Percentiles rank a stretch among this genome's conserved stretches.
Evolutionary conservation across 2,888 invertebrate species (phyloP).

Genomic region (Tryphoninae sp.): DNA sequence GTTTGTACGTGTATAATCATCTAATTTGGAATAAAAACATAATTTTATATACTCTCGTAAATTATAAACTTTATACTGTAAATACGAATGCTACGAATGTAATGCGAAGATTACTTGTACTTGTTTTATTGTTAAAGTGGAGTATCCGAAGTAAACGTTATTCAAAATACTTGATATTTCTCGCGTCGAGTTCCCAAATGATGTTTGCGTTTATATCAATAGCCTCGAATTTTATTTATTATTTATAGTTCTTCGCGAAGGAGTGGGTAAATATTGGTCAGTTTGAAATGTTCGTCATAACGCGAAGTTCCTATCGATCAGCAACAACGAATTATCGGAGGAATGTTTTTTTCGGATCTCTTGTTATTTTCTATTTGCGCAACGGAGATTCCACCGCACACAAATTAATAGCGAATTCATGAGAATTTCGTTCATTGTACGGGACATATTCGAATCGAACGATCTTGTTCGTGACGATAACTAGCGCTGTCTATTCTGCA

Average conservation of each 20-base stretch:
- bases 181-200: neutral
- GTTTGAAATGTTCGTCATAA: neutral
- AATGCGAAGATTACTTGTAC: conserved; percentile 68
- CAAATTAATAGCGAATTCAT: too few relatives aligned
- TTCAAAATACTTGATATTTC: conserved; percentile 61
- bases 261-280: too few relatives aligned
- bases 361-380: too few relatives aligned
- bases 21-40: conserved; percentile 64
- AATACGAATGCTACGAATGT: conserved; percentile 66
- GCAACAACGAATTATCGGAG: too few relatives aligned
- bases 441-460: too few relatives aligned
- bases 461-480: too few relatives aligned
- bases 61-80: conserved; percentile 70
- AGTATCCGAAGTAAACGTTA: conserved; percentile 68
- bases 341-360: too few relatives aligned
- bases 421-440: too few relatives aligned
- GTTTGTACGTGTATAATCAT: conserved; percentile 59
- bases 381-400: too few relatives aligned
- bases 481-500: too few relatives aligned
- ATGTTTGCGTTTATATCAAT: neutral
- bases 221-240: neutral
- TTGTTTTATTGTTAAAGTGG: conserved; percentile 69
- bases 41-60: conserved; percentile 72
- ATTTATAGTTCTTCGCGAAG: neutral
- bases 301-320: too few relatives aligned